Evolutionary conservation across 2,888 invertebrate genomes (phyloP), one percentile per base, ranked within the genome.

Genomic region (Rosalia funebris): DNA sequence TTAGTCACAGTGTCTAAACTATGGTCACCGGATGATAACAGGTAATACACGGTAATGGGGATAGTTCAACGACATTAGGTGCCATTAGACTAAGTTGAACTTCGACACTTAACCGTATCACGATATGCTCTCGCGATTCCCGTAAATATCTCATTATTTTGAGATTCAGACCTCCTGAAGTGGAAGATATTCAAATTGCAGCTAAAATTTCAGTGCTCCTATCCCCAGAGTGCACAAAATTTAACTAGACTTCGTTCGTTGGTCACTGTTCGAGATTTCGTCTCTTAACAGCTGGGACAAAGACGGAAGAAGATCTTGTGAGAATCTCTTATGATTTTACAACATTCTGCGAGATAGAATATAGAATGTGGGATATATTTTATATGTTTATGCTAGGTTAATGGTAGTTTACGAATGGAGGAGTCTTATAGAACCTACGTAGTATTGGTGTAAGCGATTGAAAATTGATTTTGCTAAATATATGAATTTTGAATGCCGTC

Each of bases 11-110:
- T 47, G 12, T 46, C 55, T 19, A 55, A 45, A 55, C 46, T 46
- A 47, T 52, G 37, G 41, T 25, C 39, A 52, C 41, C 48, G 37
- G 42, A 14, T 42, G 61, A 63, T 57, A 52, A 53, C 63, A 63
- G 65, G 65, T 65, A 57, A 58, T 62, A 55, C 57, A 61, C 59
- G 55, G 58, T 61, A 63, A 61, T 61, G 66, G 60, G 57, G 47
- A 50, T 48, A 61, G 66, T 66, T 66, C 66, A 66, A 55, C 57
- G 63, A 66, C 66, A 62, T 42, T 46, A 45, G 56, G 54, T 36
- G 41, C 53, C 47, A 58, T 58, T 60, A 53, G 54, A 36, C 32
- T 5, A 32, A 45, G 17, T 20, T 55, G 54, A 55, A 55, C 45
- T 53, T 53, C 34, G 53, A 44, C 34, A 36, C 34, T 48, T 34